Conservation (phyloP, 2,797 vertebrate genomes). For the Phalloptychus januarius region DNA sequence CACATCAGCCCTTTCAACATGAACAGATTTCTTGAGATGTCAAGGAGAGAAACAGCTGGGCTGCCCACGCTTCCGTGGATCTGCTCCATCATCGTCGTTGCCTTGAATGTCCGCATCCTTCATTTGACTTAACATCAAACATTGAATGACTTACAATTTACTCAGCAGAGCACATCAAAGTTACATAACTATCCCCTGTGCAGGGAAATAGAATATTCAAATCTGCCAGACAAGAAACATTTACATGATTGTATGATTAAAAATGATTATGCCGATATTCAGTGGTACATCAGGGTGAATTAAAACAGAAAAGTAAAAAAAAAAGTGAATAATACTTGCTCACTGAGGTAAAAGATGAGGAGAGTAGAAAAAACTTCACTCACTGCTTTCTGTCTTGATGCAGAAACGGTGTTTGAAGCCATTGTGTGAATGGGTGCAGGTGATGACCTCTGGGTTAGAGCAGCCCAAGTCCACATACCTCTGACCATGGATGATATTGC, state of each 20-base stretch:
- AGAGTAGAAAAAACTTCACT: slow-evolving; percentile 55
- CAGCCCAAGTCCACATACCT: slow-evolving; percentile 89
- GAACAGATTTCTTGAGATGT: slow-evolving; percentile 44
- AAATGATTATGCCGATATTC: slow-evolving; percentile 57
- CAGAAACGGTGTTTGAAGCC: slow-evolving; percentile 88
- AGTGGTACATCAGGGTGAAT: slow-evolving; percentile 46
- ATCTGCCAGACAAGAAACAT: slow-evolving; percentile 50
- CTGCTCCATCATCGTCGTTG: slow-evolving; percentile 47
- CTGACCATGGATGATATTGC: slow-evolving; percentile 89
- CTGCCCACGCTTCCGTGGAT: slow-evolving; percentile 50
- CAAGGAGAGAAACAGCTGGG: slow-evolving; percentile 66
- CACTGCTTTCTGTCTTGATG: slow-evolving; percentile 86
- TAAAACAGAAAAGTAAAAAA: slow-evolving; percentile 35
- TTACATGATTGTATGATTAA: slow-evolving; percentile 61
- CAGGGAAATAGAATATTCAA: slow-evolving; percentile 55
- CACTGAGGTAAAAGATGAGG: slow-evolving; percentile 15
- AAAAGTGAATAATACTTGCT: slow-evolving; percentile 35
- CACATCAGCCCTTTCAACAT: slow-evolving; percentile 65
- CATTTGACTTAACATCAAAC: slow-evolving; percentile 60
- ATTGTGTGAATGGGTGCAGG: slow-evolving; percentile 87
- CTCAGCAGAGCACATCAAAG: slow-evolving; percentile 57
- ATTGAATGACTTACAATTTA: slow-evolving; percentile 61
- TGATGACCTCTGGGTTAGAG: slow-evolving; percentile 89
- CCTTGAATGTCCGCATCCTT: slow-evolving; percentile 50
- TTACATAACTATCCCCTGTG: slow-evolving; percentile 59